Base-by-base conservation (phyloP, 35 echinoderm and acorn worm species). In the Stichopus chloronotus region DNA sequence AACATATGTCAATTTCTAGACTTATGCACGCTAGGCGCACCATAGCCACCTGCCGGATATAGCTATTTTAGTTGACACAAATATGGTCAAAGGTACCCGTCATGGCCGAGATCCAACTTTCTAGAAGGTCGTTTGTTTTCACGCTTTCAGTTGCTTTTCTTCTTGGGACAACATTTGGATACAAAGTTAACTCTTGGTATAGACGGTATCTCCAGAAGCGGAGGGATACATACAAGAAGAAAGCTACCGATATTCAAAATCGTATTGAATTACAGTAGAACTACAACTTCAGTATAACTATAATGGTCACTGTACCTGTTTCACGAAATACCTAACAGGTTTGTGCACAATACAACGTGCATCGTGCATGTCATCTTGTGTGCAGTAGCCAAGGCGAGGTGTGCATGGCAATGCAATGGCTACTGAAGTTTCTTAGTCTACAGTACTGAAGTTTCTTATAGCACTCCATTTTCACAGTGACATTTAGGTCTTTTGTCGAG, bases 151-250 rank as follows among this genome's bases (percentile, higher is more conserved):
- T 94, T 5, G 52, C 72, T 55, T 94, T 94, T 94, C 16, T 94
- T 16, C 19, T 91, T 8, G 93, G 93, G 24, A 71, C 88, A 54
- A 78, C 74, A 8, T 63, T 92, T 22, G 94, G 94, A 58, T 94
- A 94, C 59, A 94, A 92, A 91, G 56, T 91, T 20, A 94, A 94
- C 72, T 85, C 94, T 19, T 86, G 89, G 89, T 94, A 94, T 68
- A 92, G 94, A 56, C 78, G 83, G 23, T 92, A 92, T 83, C 79
- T 94, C 12, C 94, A 94, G 17, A 94, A 87, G 76, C 91, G 90
- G 91, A 78, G 94, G 56, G 94, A 94, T 72, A 60, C 78, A 53
- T 77, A 92, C 21, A 86, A 84, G 58, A 91, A 84, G 63, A 91
- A 86, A 94, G 94, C 94, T 13, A 74, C 30, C 57, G 94, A 94